Evolutionary conservation across 1,140 invertebrate species (phyloP), one percentile per base, ranked within the genome.

Genomic region (Galleria mellonella): DNA sequence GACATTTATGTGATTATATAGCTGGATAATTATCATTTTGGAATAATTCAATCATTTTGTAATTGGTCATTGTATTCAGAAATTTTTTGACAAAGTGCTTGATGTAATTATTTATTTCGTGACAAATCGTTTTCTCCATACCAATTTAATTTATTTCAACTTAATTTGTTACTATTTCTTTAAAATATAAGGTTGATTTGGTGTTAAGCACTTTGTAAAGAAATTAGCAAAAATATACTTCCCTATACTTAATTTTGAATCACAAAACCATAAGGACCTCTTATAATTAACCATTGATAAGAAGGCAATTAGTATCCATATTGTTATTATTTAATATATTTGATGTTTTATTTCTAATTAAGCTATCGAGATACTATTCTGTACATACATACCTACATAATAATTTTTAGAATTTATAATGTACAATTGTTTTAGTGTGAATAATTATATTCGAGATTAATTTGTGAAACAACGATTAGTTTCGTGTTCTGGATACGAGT

Each of bases 281-380:
- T 86, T 86, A 84, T 86, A 82, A 84, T 78, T 86, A 87, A 86
- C 81, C 77, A 85, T 86, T 85, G 77, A 84, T 83, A 83, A 85
- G 83, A 83, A 83, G 81, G 82, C 77, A 81, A 83, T 83, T 87
- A 85, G 77, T 86, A 77, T 77, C 73, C 71, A 86, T 86, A 82
- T 86, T 86, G 81, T 86, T 83, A 85, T 86, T 82, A 85, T 87
- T 84, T 86, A 87, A 87, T 86, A 87, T 87, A 87, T 87, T 85
- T 83, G 73, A 85, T 76, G 77, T 84, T 84, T 84, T 86, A 84
- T 86, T 86, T 87, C 72, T 78, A 84, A 74, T 84, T 81, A 82
- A 84, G 72, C 76, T 83, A 76, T 76, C 62, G 55, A 79, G 77
- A 71, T 69, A 74, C 74, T 81, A 82, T 79, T 79, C 61, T 84